Percentiles rank a stretch among this genome's conserved stretches.
phyloP scores from a whole-genome alignment of 2,797 vertebrate genomes.

The Euphonia xanthogaster region DNA sequence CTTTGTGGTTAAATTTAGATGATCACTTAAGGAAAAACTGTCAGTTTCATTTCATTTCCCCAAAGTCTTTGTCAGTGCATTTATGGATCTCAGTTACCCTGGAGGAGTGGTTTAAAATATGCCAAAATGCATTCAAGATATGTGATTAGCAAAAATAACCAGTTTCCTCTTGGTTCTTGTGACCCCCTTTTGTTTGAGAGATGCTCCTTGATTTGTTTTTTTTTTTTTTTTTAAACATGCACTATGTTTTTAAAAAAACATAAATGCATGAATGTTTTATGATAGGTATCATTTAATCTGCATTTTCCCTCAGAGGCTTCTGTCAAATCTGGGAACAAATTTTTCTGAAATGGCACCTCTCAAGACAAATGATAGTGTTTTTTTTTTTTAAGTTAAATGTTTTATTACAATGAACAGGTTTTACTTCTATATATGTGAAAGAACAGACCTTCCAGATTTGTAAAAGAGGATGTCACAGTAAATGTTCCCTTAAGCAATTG shows the following conservation, averaged over 20 bases:
- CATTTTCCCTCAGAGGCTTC: not conserved
- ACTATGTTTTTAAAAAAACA: not conserved
- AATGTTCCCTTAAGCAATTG: conserved; percentile 21
- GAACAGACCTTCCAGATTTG: not conserved
- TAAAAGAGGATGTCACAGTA: not conserved
- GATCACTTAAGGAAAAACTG: conserved; percentile 4
- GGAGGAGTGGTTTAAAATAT: not conserved
- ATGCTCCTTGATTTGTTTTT: not conserved
- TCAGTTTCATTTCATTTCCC: conserved; percentile 5
- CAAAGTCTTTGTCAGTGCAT: not conserved
- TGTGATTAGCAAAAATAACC: not conserved
- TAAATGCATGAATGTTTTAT: not conserved
- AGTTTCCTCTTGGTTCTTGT: not conserved
- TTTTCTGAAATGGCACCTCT: not conserved
- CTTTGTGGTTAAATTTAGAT: conserved; percentile 28
- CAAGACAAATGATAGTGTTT: rapidly evolving
- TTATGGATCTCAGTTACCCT: not conserved
- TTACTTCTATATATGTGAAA: not conserved
- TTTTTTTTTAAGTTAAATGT: not conserved
- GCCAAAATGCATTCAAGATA: not conserved
- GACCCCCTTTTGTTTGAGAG: not conserved
- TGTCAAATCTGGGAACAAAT: not conserved
- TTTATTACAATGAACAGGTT: not conserved
- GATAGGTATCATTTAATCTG: not conserved
- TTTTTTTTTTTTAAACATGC: not conserved